Percentiles rank a stretch among this genome's conserved stretches.
Conservation (phyloP, 2,113 vertebrate genomes). For the Leucopternis melanops region DNA sequence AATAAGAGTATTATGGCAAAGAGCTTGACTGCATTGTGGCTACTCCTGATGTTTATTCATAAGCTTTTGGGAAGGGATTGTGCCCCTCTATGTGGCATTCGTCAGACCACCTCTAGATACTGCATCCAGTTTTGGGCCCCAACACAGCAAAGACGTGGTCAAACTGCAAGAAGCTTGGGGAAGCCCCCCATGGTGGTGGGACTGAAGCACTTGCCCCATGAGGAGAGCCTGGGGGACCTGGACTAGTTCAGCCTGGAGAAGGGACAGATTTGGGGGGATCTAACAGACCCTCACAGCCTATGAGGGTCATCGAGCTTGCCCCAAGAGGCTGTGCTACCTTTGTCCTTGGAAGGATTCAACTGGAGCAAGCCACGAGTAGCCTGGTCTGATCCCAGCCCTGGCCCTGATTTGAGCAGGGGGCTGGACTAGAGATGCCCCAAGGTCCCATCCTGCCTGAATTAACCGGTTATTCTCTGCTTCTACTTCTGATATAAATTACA, state of each 20-base stretch:
- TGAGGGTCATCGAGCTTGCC: fast-evolving
- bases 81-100: fast-evolving
- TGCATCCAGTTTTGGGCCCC: fast-evolving
- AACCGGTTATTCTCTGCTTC: background rate
- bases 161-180: background rate
- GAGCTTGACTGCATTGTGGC: background rate
- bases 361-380: background rate
- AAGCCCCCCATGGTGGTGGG: fast-evolving
- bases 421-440: too few relatives aligned
- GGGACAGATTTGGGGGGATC: background rate
- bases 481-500: background rate
- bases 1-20: background rate
- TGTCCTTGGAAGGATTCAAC: background rate
- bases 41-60: constrained; percentile 35
- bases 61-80: background rate
- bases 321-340: background rate
- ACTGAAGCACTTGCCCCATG: background rate
- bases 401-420: background rate
- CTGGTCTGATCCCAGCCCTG: background rate
- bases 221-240: background rate
- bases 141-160: background rate
- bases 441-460: background rate
- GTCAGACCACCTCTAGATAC: background rate
- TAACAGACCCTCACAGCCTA: fast-evolving
- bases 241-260: background rate